Conservation (phyloP, 2,888 invertebrate genomes). For the Micropterix aruncella region DNA sequence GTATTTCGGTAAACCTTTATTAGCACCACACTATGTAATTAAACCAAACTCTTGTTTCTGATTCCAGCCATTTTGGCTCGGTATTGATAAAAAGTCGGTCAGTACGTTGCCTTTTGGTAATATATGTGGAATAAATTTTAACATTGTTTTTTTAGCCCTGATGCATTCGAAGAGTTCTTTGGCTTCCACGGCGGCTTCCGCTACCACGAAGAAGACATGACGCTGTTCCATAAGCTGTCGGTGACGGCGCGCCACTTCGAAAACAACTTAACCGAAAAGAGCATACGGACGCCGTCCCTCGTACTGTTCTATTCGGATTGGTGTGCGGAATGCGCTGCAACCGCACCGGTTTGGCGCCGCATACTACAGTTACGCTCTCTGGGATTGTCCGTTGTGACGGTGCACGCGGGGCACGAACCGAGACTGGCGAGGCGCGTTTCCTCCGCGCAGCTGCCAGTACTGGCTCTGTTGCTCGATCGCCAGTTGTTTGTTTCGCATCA, state of each 20-base stretch:
- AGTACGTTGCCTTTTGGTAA: too few relatives aligned
- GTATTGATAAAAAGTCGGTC: too few relatives aligned
- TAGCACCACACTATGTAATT: too few relatives aligned
- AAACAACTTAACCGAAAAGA: constrained; percentile 73
- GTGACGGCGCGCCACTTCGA: constrained; percentile 78
- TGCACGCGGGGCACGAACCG: constrained; percentile 75
- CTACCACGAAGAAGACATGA: constrained; percentile 76
- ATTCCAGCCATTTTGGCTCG: too few relatives aligned
- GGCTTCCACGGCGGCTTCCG: constrained; percentile 58
- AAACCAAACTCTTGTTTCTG: too few relatives aligned
- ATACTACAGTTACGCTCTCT: constrained; percentile 74
- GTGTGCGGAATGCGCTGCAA: constrained; percentile 84
- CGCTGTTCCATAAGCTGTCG: constrained; percentile 74
- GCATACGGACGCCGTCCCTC: constrained; percentile 66
- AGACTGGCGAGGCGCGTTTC: constrained; percentile 64
- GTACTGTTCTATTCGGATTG: constrained; percentile 89
- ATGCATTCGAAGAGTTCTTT: constrained; percentile 76
- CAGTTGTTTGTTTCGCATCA: constrained; percentile 75
- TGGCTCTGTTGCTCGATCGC: constrained; percentile 73
- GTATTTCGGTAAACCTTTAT: too few relatives aligned
- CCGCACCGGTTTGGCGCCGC: constrained; percentile 75
- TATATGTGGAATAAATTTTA: too few relatives aligned
- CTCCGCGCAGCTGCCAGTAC: constrained; percentile 66
- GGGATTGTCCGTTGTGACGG: constrained; percentile 69
- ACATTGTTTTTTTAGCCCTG: too few relatives aligned